Base-by-base conservation (phyloP, 2,888 invertebrate genomes). In the Acanthosepion lycidas region DNA sequence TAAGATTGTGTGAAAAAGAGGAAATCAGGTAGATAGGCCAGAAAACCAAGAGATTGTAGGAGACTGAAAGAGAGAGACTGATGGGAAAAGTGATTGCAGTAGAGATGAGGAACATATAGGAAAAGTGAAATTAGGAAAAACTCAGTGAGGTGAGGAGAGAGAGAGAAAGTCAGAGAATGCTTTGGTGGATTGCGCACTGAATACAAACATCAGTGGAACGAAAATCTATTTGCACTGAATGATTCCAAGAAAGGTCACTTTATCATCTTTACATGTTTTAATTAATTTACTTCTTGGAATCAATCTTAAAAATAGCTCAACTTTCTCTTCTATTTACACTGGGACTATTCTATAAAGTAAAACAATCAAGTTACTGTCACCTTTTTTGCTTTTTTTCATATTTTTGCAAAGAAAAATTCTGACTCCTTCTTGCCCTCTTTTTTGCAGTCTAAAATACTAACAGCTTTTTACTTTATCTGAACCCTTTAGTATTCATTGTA, bases 241-340 rank as follows among this genome's bases (percentile, higher is more conserved):
- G 78, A 78, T 78, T 78, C n/a, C 78, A 78, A 78, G 78, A 78
- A 78, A 78, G 78, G 78, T 78, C 78, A 78, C n/a, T 78, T 78
- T 78, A 78, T 78, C 78, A 78, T 78, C 78, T 78, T n/a, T 78
- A 9, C 78, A 78, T 78, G 78, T 78, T 78, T 78, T 78, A 78
- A 78, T 78, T 78, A 78, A 78, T 78, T 78, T 78, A 78, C 78
- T 78, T 78, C 78, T 59, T 6, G 59, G 59, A 59, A 59, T 59
- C 59, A 59, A 59, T 59, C 59, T 78, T 78, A 78, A 78, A 78
- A 78, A 78, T n/a, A 78, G 78, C 23, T n/a, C 78, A 78, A 78
- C n/a, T 78, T 78, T 78, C 78, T 78, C 78, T 78, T 78, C 78
- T 78, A 15, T 78, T 78, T 33, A 78, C n/a, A 78, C n/a, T 33